A percentile compares a stretch with the other conserved stretches of the same genome.
Evolutionary conservation across 2,888 invertebrate genomes (phyloP).

Genomic region (Tiliacea aurago): DNA sequence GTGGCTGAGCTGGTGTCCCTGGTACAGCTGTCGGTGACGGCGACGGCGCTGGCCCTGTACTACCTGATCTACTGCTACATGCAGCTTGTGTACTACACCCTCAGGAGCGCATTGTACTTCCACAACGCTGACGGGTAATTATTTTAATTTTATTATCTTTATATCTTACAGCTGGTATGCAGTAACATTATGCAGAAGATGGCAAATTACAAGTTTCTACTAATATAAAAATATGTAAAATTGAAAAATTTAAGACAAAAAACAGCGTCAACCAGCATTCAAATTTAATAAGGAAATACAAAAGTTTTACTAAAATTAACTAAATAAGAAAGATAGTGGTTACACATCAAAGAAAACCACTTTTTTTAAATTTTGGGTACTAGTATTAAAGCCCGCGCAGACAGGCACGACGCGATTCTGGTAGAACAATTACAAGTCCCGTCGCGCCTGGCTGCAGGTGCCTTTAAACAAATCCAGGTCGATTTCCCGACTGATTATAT

Average conservation of each 20-base stretch:
- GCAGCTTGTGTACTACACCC: constrained; percentile 83
- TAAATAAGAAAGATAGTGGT: not conserved
- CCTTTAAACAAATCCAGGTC: not conserved
- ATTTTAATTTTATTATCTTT: not conserved
- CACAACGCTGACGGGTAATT: constrained; percentile 84
- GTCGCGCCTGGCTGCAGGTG: no score
- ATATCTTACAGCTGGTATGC: not conserved
- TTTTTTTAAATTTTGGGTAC: not conserved
- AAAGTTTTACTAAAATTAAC: not conserved
- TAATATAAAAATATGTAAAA: not conserved
- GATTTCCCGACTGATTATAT: not conserved
- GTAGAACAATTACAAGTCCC: no score
- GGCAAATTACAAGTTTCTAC: not conserved
- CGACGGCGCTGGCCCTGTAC: constrained; percentile 83
- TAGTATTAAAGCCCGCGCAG: not conserved
- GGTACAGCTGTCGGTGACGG: constrained; percentile 82
- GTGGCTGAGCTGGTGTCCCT: constrained; percentile 76
- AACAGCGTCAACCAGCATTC: not conserved
- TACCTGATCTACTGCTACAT: constrained; percentile 87
- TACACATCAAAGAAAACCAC: not conserved
- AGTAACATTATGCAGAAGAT: not conserved
- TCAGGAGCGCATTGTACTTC: constrained; percentile 83
- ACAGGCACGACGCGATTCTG: no score
- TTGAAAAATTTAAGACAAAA: not conserved
- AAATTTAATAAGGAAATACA: not conserved